Base-by-base conservation (phyloP, 2,888 invertebrate species). In the Lamellibrachia satsuma region DNA sequence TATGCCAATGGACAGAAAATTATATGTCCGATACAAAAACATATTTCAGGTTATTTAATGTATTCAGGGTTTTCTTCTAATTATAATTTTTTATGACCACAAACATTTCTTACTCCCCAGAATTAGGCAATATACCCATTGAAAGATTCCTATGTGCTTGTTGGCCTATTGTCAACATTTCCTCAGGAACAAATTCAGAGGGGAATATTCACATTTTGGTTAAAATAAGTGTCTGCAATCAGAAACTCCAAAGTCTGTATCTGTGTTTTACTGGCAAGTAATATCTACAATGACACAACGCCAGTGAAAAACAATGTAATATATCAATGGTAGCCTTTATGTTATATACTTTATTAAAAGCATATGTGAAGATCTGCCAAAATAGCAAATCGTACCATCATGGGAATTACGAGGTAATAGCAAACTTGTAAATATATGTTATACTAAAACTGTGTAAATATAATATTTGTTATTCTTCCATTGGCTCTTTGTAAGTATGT, bases 401-500 rank as follows among this genome's bases (percentile, higher is more conserved):
- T 11, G 75, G 75, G 22, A 22, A 22, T 15, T n/a, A 75, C 22
- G 75, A 75, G 15, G 4, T 75, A 22, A 75, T 75, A 75, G 75
- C 75, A 75, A 75, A 75, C 22, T 75, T 75, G 75, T 75, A 75
- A 75, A 75, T 75, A 75, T 75, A n/a, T 75, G 75, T 75, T 6
- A 75, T 75, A 75, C 75, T 22, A 75, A 75, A 75, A 75, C n/a
- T 75, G 75, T 15, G 75, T 75, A 75, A 75, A 75, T 75, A 75
- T 75, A 15, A 55, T 55, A 55, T 9, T 75, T 75, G 75, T 22
- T 75, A 75, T 22, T 75, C 75, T 22, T 75, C n/a, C 75, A 55
- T 55, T 55, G 9, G 55, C 55, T 55, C 7, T 3, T 55, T 3
- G 9, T 7, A 55, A 75, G 75, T 60, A 4, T 15, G 60, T 75